These are phyloP conservation scores for Chloroceryle amazona DNA, from an alignment of 2,797 vertebrate species.

Conservation along the genomic window DNA sequence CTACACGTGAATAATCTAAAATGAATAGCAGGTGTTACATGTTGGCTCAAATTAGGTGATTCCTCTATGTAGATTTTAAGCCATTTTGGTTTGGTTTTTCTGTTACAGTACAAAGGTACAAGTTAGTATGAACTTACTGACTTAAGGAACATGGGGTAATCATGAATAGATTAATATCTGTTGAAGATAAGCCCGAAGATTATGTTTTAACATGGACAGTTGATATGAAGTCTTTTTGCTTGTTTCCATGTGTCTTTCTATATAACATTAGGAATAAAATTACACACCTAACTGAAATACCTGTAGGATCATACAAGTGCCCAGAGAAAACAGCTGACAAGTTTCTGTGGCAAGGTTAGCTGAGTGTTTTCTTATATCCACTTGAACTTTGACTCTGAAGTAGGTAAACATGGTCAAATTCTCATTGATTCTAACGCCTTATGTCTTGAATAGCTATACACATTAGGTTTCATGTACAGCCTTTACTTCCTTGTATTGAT, in stretches of 20 bases:
- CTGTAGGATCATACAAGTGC: no score
- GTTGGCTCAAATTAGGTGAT: background rate
- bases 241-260: no score
- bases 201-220: no score
- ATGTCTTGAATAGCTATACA: background rate
- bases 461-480: background rate
- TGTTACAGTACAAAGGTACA: background rate
- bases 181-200: no score
- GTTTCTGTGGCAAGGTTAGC: background rate
- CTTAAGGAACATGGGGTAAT: background rate
- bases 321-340: no score
- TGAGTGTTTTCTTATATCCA: background rate
- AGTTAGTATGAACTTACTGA: background rate
- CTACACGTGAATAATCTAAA: background rate
- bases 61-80: background rate
- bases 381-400: background rate
- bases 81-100: background rate
- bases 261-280: no score
- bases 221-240: no score
- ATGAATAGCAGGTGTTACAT: background rate
- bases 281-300: no score
- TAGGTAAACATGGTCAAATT: background rate
- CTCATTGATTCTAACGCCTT: background rate
- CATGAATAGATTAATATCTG: background rate
- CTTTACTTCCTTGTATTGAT: background rate